A percentile compares a stretch with the other conserved stretches of the same genome.
Conservation (phyloP, 1,140 invertebrate genomes). For the Pogonomyrmex californicus region DNA sequence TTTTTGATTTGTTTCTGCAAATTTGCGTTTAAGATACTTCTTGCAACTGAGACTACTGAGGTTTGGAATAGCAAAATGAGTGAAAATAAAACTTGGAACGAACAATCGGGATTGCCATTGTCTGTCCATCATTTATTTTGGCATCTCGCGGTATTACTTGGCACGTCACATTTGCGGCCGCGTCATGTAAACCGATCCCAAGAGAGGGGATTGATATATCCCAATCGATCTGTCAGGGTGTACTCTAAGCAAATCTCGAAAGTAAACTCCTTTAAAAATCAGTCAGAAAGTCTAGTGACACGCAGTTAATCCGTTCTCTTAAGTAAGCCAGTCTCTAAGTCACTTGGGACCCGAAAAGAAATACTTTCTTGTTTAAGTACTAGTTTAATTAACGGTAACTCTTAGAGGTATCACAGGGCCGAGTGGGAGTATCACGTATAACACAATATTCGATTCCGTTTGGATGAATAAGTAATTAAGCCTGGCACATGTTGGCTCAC, state of each 20-base stretch:
- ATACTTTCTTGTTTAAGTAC: constrained; percentile 79
- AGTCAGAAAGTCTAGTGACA: constrained; percentile 50
- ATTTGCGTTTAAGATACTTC: constrained; percentile 42
- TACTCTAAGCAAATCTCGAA: constrained; percentile 49
- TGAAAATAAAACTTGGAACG: neutral
- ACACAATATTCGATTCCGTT: constrained; percentile 56
- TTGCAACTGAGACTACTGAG: constrained; percentile 58
- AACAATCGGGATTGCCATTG: constrained; percentile 35
- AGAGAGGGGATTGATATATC: constrained; percentile 18
- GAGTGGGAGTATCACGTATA: constrained; percentile 64
- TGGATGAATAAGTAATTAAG: constrained; percentile 58
- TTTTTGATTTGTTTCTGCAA: neutral
- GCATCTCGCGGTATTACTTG: constrained; percentile 26
- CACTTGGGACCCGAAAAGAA: constrained; percentile 81
- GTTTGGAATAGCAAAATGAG: constrained; percentile 1
- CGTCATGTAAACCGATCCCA: constrained; percentile 39
- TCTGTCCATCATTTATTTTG: constrained; percentile 33
- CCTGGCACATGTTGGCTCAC: constrained; percentile 45
- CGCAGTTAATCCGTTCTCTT: constrained; percentile 74
- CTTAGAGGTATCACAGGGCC: constrained; percentile 62
- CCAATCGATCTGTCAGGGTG: constrained; percentile 48
- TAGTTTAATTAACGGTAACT: constrained; percentile 80
- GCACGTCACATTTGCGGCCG: constrained; percentile 68
- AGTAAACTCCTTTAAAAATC: constrained; percentile 46
- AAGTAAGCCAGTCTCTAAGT: constrained; percentile 81